Base-by-base conservation (phyloP, 2,888 invertebrate species). In the Oxytorus armatus region DNA sequence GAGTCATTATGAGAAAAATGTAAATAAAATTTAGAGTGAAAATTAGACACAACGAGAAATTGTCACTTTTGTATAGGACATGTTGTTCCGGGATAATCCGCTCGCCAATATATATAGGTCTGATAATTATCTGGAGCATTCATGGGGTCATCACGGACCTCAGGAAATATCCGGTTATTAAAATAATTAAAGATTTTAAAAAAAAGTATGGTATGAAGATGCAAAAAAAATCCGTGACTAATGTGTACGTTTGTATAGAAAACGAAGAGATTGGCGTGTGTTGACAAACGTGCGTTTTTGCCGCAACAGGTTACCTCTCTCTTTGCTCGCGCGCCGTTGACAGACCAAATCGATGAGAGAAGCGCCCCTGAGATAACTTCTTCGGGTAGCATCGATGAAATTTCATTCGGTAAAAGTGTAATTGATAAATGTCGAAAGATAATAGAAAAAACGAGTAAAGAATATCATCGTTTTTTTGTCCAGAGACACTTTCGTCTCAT, bases 231-330 rank as follows among this genome's bases (percentile, higher is more conserved):
- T n/a, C n/a, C n/a, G n/a, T 29, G 3, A 11, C 44, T 14, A 8
- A 5, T 55, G 29, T n/a, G 11, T 3, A 29, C 29, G 2, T 29
- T 29, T 29, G 2, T 29, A 29, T 5, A n/a, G n/a, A n/a, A 29
- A 29, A 29, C 29, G 29, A 5, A 29, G 29, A 29, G 5, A 29
- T 2, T 3, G 5, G 3, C 21, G 63, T 63, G 53, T 70, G 74
- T 74, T 75, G 63, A 63, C 68, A 78, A 74, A 69, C 53, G 51
- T 25, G 23, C 68, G 42, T 36, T 36, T 10, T 36, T 25, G 68
- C 73, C 47, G 72, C 80, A 80, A 77, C 73, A 80, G 76, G 80
- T 80, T 65, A 68, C 55, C 16, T 47, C 63, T n/a, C n/a, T n/a
- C n/a, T n/a, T n/a, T 29, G 29, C 29, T 29, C 55, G 36, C 47